A percentile compares a stretch with the other conserved stretches of the same genome.
phyloP scores from a whole-genome alignment of 2,113 vertebrate species.

The Phalacrocorax carbo region DNA sequence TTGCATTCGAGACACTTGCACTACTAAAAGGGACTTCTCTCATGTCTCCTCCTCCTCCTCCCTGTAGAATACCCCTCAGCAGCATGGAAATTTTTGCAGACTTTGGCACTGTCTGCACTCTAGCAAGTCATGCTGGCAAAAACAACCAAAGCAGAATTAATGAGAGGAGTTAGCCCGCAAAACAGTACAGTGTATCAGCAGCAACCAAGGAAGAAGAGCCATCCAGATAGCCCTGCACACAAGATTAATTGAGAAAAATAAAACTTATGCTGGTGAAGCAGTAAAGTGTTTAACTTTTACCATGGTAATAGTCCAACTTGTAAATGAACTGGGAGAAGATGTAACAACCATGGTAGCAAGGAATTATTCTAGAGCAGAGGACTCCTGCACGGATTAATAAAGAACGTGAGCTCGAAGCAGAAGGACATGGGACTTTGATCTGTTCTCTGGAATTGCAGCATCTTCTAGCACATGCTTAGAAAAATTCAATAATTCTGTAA shows the following conservation, averaged over 20 bases:
- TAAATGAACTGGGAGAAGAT: not conserved
- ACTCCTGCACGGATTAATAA: not conserved
- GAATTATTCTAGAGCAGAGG: not conserved
- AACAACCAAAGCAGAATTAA: not conserved
- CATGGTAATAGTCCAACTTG: not conserved
- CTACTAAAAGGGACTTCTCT: not conserved
- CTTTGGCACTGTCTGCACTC: not conserved
- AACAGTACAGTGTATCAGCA: not conserved
- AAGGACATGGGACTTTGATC: not conserved
- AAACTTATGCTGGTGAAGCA: not conserved
- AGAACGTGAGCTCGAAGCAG: not conserved
- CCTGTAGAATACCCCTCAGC: not conserved
- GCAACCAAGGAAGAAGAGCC: not conserved
- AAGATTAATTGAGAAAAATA: not conserved
- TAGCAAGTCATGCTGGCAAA: not conserved
- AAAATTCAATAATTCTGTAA: not conserved
- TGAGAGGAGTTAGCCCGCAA: not conserved
- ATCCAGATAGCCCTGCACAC: not conserved
- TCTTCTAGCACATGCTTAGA: not conserved
- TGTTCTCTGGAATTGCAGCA: not conserved
- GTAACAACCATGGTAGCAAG: not conserved
- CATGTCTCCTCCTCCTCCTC: not conserved
- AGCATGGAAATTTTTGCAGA: not conserved
- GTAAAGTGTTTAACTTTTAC: not conserved
- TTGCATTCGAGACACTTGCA: not conserved